Base-by-base conservation (phyloP, 2,797 vertebrate species). In the Argyrosomus regius region DNA sequence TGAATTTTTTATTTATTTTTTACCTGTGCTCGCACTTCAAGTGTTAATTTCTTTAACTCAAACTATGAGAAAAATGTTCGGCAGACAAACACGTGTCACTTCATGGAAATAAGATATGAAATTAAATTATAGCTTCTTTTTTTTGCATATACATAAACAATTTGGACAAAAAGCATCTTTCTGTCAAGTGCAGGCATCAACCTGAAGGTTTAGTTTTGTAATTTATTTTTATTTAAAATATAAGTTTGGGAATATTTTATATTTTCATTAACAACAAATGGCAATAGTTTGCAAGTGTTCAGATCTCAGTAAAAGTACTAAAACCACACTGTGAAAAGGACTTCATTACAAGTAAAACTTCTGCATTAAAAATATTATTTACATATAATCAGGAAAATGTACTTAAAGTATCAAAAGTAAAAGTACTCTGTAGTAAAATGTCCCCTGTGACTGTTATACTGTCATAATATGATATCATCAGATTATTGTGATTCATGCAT, bases 31-130 rank as follows among this genome's bases (percentile, higher is more conserved):
- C 43, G 4, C 49, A 39, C 52, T 71, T 22, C 43, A 41, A 69
- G 35, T 24, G 3, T 52, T 69, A 2, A 66, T 72, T 61, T 78
- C 65, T 81, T 62, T n/a, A 58, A 78, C 39, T 60, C 6, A 49
- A 66, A 71, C 24, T 69, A 49, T 70, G 57, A 66, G 31, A 75
- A 79, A 72, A 59, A 76, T 68, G 24, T 82, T 72, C 2, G 0
- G 52, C 56, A 39, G 28, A 13, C 64, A 80, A 67, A 48, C 26
- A 70, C 8, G 35, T 18, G 11, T 66, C 45, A 17, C 50, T 69
- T 62, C 11, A 46, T 28, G 10, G 56, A 66, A 46, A 35, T 22
- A 28, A 28, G 18, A 6, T 0, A 14, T 71, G 7, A 18, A 54
- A 64, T 31, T 4, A 45, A 61, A 46, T 12, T 2, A 28, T 3